A percentile compares a stretch with the other conserved stretches of the same genome.
phyloP scores from a whole-genome alignment of 64 coral and sea anemone genomes.

The Stichodactyla mertensii region DNA sequence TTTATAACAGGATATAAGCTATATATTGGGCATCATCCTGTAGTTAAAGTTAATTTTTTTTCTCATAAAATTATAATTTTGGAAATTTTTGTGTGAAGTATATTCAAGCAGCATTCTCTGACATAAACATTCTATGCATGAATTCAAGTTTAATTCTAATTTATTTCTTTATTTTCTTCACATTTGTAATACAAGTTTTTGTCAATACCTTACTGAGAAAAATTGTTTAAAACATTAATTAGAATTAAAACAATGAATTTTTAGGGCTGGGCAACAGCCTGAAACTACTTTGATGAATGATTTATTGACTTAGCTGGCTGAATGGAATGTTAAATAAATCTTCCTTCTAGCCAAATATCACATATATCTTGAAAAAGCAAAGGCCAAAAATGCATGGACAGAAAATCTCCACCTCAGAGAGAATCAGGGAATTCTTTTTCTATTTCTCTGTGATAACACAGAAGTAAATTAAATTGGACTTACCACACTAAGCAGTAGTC shows the following conservation, averaged over 20 bases:
- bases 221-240: background rate
- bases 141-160: background rate
- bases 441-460: background rate
- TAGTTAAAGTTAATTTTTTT: too few relatives aligned
- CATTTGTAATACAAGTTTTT: background rate
- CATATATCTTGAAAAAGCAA: background rate
- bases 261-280: background rate
- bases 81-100: too few relatives aligned
- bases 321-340: conserved; percentile 11
- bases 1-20: too few relatives aligned
- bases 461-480: background rate
- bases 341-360: background rate
- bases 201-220: background rate
- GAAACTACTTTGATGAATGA: background rate
- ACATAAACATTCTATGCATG: background rate
- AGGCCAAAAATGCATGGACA: background rate
- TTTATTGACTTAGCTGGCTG: background rate
- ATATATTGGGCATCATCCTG: too few relatives aligned
- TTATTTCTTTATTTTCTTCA: background rate
- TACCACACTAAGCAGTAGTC: background rate
- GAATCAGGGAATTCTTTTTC: background rate
- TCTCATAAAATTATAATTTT: too few relatives aligned
- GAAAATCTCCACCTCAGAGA: background rate
- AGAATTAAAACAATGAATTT: background rate
- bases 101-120: background rate